A percentile compares a stretch with the other conserved stretches of the same genome.
These are phyloP conservation scores for Tamias sibiricus DNA, from an alignment of 2,113 vertebrate species.

Conservation along the genomic window DNA sequence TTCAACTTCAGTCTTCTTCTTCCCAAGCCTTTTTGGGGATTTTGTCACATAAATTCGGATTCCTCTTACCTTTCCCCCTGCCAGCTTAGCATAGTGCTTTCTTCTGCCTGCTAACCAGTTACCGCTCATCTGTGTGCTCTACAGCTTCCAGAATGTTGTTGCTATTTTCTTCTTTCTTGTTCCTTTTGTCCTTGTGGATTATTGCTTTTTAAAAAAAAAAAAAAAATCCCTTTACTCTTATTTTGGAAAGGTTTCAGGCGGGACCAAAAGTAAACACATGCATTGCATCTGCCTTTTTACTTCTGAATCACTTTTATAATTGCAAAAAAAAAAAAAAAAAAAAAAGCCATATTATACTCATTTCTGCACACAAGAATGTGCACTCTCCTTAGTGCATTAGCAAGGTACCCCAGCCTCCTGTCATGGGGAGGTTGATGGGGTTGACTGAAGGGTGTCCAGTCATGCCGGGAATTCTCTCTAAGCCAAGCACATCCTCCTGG, in stretches of 20 bases:
- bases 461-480: not conserved
- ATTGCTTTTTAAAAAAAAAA: slow-evolving; percentile 17
- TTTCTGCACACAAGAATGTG: not conserved
- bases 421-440: not conserved
- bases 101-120: not conserved
- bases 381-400: not conserved
- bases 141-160: not conserved
- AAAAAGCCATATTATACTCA: not conserved
- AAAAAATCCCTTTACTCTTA: slow-evolving; percentile 22
- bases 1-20: not conserved
- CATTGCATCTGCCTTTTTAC: not conserved
- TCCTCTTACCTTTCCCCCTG: not conserved
- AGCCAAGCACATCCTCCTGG: not conserved
- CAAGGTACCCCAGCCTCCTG: not conserved
- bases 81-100: not conserved
- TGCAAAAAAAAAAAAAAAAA: not conserved
- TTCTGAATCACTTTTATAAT: not conserved
- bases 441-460: not conserved
- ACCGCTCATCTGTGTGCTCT: not conserved
- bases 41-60: not conserved
- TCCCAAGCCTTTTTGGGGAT: not conserved
- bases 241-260: not conserved
- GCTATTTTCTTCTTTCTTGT: not conserved
- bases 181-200: not conserved
- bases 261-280: not conserved